These are phyloP conservation scores for Trichonephila clavipes DNA, from an alignment of 1,140 invertebrate species.

Conservation along the genomic window DNA sequence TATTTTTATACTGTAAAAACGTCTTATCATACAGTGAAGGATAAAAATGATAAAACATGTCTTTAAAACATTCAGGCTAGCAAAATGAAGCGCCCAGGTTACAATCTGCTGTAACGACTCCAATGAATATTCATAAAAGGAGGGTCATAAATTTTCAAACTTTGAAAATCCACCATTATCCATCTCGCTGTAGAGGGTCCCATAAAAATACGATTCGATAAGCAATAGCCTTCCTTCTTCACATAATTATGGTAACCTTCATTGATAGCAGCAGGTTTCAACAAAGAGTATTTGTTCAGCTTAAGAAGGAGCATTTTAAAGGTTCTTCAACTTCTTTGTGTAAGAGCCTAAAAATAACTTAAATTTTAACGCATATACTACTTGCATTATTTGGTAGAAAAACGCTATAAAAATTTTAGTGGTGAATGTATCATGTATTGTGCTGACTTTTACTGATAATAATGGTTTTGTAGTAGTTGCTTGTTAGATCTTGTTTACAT, in stretches of 20 bases:
- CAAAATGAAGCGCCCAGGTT: conserved; percentile 3
- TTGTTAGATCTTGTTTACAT: not conserved
- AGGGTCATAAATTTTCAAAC: conserved; percentile 35
- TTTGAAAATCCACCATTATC: conserved; percentile 49
- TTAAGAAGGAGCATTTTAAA: not conserved
- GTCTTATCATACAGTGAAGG: not conserved
- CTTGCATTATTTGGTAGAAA: not conserved
- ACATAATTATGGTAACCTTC: conserved; percentile 10
- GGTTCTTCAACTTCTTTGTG: not conserved
- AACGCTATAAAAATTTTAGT: not conserved
- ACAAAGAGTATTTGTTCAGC: conserved; percentile 32
- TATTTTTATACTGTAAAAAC: conserved; percentile 39
- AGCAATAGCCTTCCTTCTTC: not conserved
- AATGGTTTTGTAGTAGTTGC: not conserved
- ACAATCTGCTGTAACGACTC: conserved; percentile 23
- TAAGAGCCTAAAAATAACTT: not conserved
- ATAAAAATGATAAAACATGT: conserved; percentile 47
- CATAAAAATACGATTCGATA: conserved; percentile 52
- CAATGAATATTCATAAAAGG: conserved; percentile 53
- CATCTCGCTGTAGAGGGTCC: not conserved
- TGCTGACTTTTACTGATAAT: not conserved
- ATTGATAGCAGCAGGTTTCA: conserved; percentile 38
- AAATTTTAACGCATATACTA: not conserved
- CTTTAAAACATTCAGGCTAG: conserved; percentile 22
- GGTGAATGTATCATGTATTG: not conserved